Evolutionary conservation across 1,140 invertebrate species (phyloP).

Genomic region (Drosophila santomea): DNA sequence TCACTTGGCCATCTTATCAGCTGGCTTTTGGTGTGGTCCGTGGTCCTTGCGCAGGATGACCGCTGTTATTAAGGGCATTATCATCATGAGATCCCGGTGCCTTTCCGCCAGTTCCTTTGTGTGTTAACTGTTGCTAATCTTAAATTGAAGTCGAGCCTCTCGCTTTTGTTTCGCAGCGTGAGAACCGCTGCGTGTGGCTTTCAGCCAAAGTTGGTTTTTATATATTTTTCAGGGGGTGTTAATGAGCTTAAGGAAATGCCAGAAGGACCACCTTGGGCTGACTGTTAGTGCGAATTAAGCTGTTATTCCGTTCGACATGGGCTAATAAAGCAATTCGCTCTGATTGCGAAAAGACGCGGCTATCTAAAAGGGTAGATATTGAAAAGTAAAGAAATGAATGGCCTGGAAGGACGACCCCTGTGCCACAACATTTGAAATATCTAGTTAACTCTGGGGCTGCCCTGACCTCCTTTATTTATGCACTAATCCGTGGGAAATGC

Average conservation of each 20-base stretch:
- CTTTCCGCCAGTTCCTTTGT: constrained; percentile 58
- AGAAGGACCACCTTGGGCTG: constrained; percentile 52
- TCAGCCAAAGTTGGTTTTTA: constrained; percentile 1
- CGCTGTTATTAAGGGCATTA: constrained; percentile 78
- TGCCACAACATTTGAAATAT: constrained; percentile 65
- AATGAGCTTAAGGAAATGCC: constrained; percentile 78
- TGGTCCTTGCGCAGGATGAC: constrained; percentile 55
- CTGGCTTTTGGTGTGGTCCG: constrained; percentile 44
- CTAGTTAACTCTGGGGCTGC: constrained; percentile 63
- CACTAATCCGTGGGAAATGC: constrained; percentile 79
- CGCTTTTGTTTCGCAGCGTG: constrained; percentile 61
- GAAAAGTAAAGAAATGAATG: not conserved
- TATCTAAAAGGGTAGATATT: constrained; percentile 6
- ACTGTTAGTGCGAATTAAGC: constrained; percentile 13
- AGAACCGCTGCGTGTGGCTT: constrained; percentile 75
- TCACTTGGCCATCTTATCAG: constrained; percentile 66
- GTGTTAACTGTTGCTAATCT: constrained; percentile 80
- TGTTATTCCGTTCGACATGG: constrained; percentile 32
- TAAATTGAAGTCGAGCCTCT: constrained; percentile 56
- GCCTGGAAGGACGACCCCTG: constrained; percentile 27
- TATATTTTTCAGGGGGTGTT: constrained; percentile 50
- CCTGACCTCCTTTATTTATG: constrained; percentile 81
- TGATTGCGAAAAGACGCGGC: constrained; percentile 16
- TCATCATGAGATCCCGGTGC: constrained; percentile 68
- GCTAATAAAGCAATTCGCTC: constrained; percentile 69